Evolutionary conservation across 2,797 vertebrate species (phyloP), one percentile per base, ranked within the genome.

Genomic region (Coregonus ussuriensis): DNA sequence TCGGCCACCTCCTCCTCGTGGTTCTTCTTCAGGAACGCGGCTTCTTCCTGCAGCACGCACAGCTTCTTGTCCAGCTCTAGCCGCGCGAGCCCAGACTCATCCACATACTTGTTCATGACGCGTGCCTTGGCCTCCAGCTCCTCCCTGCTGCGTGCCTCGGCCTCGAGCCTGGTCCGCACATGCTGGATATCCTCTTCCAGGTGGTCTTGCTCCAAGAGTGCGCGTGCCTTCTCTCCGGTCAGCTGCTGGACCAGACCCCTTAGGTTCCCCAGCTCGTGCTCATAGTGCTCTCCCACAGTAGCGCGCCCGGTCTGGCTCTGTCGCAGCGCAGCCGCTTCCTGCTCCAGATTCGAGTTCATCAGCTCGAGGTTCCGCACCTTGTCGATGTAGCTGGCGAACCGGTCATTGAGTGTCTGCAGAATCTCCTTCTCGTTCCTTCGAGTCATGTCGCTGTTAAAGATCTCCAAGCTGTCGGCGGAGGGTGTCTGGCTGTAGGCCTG

Each of bases 371-470:
- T 94, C 70, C 96, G 93, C 88, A 98, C 96, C 87, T 96, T 95
- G 83, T 98, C 97, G 85, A 98, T 97, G 92, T 98, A 98, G 53
- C 96, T 95, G 37, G 96, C 96, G 92, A 98, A 97, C n/a, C 97
- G 95, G 87, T 98, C 97, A 79, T 98, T 98, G 4, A 98, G 94
- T 47, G 86, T 92, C 90, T 97, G 97, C 88, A 98, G 93, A 74
- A 96, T 93, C 91, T 97, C 96, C 74, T 97, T 97, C 91, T 97
- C 97, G 87, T 92, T 97, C 84, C 95, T 94, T 52, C 94, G 84
- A 21, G 93, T 86, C 92, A 91, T 92, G 80, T 96, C 96, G 1
- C 95, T 95, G 82, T 93, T 94, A 85, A 94, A 85, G 51, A 93
- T 92, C 1, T 97, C 96, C 78, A 95, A 71, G 80, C 93, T 95